A percentile compares a stretch with the other conserved stretches of the same genome.
Conservation (phyloP, 2,888 invertebrate genomes). For the Buathra laborator region DNA sequence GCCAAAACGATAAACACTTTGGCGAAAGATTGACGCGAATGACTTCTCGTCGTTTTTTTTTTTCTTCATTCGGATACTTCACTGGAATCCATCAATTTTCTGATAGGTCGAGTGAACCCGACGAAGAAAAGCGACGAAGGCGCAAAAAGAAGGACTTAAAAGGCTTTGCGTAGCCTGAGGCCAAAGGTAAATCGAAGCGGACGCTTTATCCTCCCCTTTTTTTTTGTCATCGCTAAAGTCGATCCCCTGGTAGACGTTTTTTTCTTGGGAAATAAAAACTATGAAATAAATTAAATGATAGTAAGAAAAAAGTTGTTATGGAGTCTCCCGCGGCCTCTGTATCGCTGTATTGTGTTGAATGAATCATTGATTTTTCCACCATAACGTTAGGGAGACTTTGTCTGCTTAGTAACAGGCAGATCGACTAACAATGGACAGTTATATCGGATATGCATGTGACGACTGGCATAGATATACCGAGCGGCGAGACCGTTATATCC, state of each 20-base stretch:
- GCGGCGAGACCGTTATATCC: slow-evolving; percentile 6
- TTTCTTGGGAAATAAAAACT: neutral
- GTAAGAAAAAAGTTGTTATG: too few relatives aligned
- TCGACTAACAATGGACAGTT: slow-evolving; percentile 17
- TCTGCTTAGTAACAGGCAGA: slow-evolving; percentile 9
- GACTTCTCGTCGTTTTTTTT: neutral
- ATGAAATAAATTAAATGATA: too few relatives aligned
- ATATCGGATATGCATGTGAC: slow-evolving; percentile 9
- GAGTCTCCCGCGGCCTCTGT: too few relatives aligned
- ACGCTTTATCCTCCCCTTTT: neutral
- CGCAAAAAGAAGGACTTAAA: slow-evolving; percentile 1
- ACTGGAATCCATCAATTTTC: neutral
- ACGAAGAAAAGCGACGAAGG: neutral
- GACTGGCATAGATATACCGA: neutral
- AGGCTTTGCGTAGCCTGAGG: neutral
- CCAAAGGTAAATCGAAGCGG: neutral
- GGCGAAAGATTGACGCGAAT: neutral
- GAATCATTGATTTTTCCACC: slow-evolving; percentile 2
- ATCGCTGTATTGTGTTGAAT: neutral
- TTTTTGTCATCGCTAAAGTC: neutral
- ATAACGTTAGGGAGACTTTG: neutral
- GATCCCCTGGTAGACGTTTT: neutral
- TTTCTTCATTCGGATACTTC: neutral
- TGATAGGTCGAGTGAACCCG: neutral
- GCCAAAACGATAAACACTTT: slow-evolving; percentile 3